Evolutionary conservation across 2,888 invertebrate species (phyloP), one percentile per base, ranked within the genome.

Genomic region (Acleris cristana): DNA sequence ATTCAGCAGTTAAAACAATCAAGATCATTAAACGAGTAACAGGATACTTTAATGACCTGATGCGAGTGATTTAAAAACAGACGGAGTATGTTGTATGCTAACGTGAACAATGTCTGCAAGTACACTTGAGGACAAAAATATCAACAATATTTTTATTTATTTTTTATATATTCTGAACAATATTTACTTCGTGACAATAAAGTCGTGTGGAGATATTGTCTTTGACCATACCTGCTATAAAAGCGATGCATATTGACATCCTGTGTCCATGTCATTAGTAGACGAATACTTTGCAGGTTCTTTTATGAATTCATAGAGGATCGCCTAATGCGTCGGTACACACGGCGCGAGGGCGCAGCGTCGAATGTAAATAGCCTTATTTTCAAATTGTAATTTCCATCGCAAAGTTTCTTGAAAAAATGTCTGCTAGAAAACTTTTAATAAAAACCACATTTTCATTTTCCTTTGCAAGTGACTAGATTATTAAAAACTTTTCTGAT

Each of bases 321-420:
- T 74, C 73, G 74, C 69, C 72, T 76, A 77, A 77, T 75, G 77
- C 73, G 73, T 76, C 74, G 77, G 71, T 65, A 74, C 73, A 76
- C 75, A 78, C 72, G 72, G 72, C 70, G 72, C 71, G 68, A 70
- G 74, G 76, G 75, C 74, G 74, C 71, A 70, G 68, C 64, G 67
- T 69, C 65, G 81, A 76, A 82, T 82, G 78, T 75, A 77, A 82
- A 82, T 79, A 73, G 75, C 76, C 78, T 79, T 77, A 80, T 81
- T 80, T 77, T 64, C 71, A 74, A 76, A 79, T 74, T 77, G 75
- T 73, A 76, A 79, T 80, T 79, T 80, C 77, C 74, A 78, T 65
- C 63, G 71, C 70, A 70, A 73, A 75, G 72, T 74, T 74, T 72
- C 71, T 73, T 68, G 59, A 72, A 72, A 71, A 71, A 71, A 72